A percentile compares a stretch with the other conserved stretches of the same genome.
phyloP scores from a whole-genome alignment of 2,888 invertebrate genomes.

The Rugalucina vietnamica region DNA sequence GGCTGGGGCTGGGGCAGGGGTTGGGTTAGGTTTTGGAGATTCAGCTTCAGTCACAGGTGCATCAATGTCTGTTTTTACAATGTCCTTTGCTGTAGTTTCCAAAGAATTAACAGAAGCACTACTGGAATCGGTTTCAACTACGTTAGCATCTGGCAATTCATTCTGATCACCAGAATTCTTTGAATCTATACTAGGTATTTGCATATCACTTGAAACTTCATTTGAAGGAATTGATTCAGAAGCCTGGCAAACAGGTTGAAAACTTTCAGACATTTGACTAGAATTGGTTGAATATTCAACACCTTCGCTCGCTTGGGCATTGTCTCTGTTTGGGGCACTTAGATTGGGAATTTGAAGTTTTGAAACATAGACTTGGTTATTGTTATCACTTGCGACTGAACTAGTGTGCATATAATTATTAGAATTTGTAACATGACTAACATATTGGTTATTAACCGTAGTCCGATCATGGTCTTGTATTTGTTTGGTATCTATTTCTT shows the following conservation, averaged over 20 bases:
- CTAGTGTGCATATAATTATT: background rate
- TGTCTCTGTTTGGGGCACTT: background rate
- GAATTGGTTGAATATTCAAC: background rate
- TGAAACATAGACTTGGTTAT: slow-evolving; percentile 10
- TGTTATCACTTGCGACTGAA: background rate
- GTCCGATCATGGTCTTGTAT: slow-evolving; percentile 63
- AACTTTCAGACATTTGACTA: slow-evolving; percentile 1
- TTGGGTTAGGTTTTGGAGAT: background rate
- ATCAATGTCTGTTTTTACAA: background rate
- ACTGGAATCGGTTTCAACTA: background rate
- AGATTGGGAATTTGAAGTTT: slow-evolving; percentile 11
- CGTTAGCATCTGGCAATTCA: background rate
- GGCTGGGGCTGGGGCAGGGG: background rate
- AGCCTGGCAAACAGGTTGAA: background rate
- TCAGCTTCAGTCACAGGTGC: background rate
- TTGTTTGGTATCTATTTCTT: slow-evolving; percentile 48
- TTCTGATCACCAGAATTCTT: background rate
- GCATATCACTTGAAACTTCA: background rate
- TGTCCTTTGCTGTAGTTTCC: background rate
- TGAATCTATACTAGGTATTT: background rate
- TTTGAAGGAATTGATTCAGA: background rate
- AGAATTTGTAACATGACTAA: background rate
- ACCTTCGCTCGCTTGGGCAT: background rate
- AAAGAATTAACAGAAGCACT: background rate
- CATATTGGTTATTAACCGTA: background rate